Conservation (phyloP, 1,140 invertebrate genomes). For the Meteorus sp. region DNA sequence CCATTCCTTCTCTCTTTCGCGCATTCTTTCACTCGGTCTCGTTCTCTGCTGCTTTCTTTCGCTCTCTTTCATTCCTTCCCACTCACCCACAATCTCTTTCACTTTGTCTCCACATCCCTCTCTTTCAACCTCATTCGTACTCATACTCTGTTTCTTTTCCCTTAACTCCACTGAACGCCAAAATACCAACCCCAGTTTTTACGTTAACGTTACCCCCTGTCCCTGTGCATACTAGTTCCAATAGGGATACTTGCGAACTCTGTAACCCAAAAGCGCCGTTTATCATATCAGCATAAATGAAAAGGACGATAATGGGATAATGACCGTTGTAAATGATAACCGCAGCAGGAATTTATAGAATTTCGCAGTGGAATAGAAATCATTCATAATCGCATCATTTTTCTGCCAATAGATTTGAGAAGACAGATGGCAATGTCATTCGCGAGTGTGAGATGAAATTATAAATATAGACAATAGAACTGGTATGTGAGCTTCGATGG, state of each 20-base stretch:
- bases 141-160: slow-evolving; percentile 4
- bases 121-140: too few species aligned
- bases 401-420: too few species aligned
- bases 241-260: slow-evolving; percentile 41
- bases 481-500: slow-evolving; percentile 29
- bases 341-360: background rate
- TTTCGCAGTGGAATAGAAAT: slow-evolving; percentile 1
- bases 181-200: slow-evolving; percentile 26
- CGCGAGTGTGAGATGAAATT: too few species aligned
- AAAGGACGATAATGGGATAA: slow-evolving; percentile 33
- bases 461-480: slow-evolving; percentile 21
- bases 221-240: background rate
- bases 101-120: background rate
- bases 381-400: background rate
- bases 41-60: slow-evolving; percentile 1
- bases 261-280: slow-evolving; percentile 35
- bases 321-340: slow-evolving; percentile 28
- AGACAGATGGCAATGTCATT: too few species aligned
- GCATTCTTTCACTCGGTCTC: slow-evolving; percentile 15
- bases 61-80: slow-evolving; percentile 8
- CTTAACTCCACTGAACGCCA: background rate
- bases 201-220: slow-evolving; percentile 8
- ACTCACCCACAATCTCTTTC: too few species aligned
- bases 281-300: slow-evolving; percentile 41
- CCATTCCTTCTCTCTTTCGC: slow-evolving; percentile 26